A percentile compares a stretch with the other conserved stretches of the same genome.
These are phyloP conservation scores for Gymnopithys bicolor DNA, from an alignment of 2,797 vertebrate genomes.

Conservation along the genomic window DNA sequence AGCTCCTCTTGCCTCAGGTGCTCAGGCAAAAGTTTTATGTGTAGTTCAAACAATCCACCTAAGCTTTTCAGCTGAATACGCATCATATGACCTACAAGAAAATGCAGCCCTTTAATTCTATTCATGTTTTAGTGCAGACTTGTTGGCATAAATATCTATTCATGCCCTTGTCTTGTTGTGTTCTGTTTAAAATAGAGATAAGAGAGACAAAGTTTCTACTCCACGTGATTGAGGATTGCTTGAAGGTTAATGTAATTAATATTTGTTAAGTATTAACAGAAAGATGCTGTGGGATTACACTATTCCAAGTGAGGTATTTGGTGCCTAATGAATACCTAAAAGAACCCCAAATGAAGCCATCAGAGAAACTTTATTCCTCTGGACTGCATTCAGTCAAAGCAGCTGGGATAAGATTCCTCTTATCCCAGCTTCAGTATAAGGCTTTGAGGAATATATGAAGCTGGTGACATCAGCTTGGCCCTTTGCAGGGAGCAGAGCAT, in stretches of 20 bases:
- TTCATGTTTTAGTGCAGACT: background rate
- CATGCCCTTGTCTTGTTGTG: background rate
- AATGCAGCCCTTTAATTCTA: background rate
- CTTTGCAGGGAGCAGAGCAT: background rate
- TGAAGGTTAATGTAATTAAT: background rate
- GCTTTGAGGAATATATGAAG: background rate
- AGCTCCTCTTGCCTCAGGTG: background rate
- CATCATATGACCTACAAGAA: background rate
- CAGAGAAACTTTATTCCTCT: background rate
- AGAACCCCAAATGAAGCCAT: background rate
- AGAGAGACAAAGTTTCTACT: background rate
- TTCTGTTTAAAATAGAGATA: background rate
- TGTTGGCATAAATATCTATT: background rate
- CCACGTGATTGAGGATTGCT: background rate
- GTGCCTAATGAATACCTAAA: background rate
- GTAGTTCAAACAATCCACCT: background rate
- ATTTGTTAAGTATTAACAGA: background rate
- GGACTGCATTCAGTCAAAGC: background rate
- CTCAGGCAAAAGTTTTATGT: background rate
- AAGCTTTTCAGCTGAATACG: background rate
- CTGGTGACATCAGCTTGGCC: conserved; percentile 42
- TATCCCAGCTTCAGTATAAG: background rate
- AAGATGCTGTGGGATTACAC: background rate
- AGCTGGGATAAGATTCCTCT: background rate
- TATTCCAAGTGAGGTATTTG: background rate